Conservation (phyloP, 2,797 vertebrate genomes). For the Urocyon cinereoargenteus region DNA sequence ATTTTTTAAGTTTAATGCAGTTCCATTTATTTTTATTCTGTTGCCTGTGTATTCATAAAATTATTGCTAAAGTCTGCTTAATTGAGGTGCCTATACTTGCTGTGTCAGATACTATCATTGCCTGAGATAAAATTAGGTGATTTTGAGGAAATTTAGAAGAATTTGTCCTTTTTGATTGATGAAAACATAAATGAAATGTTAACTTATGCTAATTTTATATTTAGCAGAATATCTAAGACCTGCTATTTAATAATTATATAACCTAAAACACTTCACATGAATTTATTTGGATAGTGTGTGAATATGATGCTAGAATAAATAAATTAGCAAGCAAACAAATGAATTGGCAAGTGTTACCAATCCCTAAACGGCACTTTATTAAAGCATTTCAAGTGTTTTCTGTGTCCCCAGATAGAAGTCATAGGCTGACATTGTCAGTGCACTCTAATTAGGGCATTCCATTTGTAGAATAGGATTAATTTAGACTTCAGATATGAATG, state of each 20-base stretch:
- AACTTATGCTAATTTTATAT: slow-evolving; percentile 51
- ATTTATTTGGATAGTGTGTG: background rate
- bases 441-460: background rate
- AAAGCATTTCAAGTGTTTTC: background rate
- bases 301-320: background rate
- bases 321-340: background rate
- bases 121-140: background rate
- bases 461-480: background rate
- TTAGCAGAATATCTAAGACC: background rate
- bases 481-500: background rate
- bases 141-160: background rate
- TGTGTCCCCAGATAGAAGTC: background rate
- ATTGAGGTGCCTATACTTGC: background rate
- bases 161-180: slow-evolving; percentile 2
- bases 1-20: background rate
- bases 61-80: slow-evolving; percentile 22
- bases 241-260: slow-evolving; percentile 34
- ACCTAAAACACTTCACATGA: background rate
- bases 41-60: background rate
- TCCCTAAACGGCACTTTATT: background rate
- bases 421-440: background rate
- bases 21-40: slow-evolving; percentile 9
- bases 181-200: slow-evolving; percentile 27
- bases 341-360: background rate
- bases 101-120: background rate